Evolutionary conservation across 1,140 invertebrate species (phyloP), one percentile per base, ranked within the genome.

Genomic region (Marisa cornuarietis): DNA sequence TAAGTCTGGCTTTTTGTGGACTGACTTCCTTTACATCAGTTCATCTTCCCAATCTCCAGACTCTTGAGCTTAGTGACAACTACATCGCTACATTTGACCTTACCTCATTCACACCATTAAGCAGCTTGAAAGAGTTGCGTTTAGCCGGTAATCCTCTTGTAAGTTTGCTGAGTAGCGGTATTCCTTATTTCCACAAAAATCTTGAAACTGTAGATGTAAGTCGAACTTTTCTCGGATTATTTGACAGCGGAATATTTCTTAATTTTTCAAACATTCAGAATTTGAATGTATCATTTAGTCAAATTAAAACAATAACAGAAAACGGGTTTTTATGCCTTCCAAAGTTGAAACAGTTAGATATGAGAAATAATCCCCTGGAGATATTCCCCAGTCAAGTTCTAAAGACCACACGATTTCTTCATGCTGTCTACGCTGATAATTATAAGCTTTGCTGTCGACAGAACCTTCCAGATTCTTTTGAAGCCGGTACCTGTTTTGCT

Each of bases 381-480:
- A 58, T 16, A 7, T 73, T 73, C 13, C 49, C 71, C 0, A 11
- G 11, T 22, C 16, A 80, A 22, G 61, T 80, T n/a, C 82, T 86
- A 42, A 72, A 62, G 26, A 66, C 61, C 42, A 24, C 82, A 5
- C 14, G 10, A n/a, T 63, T 54, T 9, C 61, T 83, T 13, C 18
- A 61, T 18, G 0, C n/a, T 14, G 71, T 86, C 10, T 78, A 72
- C 14, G 83, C 83, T n/a, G 84, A 85, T 49, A 71, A 81, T 4
- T 85, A 74, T 66, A 75, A 72, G 69, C 81, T 86, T 24, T 88
- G 86, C 65, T 88, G 86, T 74, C 49, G 82, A n/a, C 69, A 79
- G 63, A 66, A 75, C 10, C 24, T 52, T 51, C 81, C 81, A 20
- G 24, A 54, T 18, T 61, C 73, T 66, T 79, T 87, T 8, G 31